Evolutionary conservation across 2,797 vertebrate species (phyloP).

Genomic region (Podarcis siculus): DNA sequence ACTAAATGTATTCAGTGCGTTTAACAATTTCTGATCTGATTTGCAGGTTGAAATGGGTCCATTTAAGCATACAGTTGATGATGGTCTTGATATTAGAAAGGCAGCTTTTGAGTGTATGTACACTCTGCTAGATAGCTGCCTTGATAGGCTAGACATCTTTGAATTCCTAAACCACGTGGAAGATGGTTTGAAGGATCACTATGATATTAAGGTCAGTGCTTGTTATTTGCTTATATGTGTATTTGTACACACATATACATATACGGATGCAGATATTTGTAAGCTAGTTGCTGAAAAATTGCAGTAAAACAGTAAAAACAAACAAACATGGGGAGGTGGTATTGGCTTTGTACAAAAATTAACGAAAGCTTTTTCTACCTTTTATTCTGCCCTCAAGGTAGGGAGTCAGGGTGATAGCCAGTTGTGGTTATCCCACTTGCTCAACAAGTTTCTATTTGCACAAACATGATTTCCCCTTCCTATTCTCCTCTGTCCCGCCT

Average conservation of each 20-base stretch:
- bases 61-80: slow-evolving; percentile 92
- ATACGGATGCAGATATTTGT: not conserved
- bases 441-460: no score
- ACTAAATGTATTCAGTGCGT: slow-evolving; percentile 7
- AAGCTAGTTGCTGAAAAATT: not conserved
- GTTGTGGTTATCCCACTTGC: no score
- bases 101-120: slow-evolving; percentile 95
- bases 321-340: no score
- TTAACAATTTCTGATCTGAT: slow-evolving; percentile 40
- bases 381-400: not conserved
- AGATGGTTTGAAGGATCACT: slow-evolving; percentile 93
- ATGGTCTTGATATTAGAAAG: slow-evolving; percentile 90
- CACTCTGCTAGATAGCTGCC: slow-evolving; percentile 90
- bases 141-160: slow-evolving; percentile 92
- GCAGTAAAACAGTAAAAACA: not conserved
- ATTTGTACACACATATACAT: not conserved
- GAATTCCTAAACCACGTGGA: slow-evolving; percentile 93
- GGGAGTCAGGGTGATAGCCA: no score
- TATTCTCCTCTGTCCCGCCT: no score
- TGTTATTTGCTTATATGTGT: not conserved
- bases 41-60: slow-evolving; percentile 92
- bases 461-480: no score
- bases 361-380: not conserved
- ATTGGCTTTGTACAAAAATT: not conserved
- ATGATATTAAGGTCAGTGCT: slow-evolving; percentile 90